Conservation (phyloP, 2,888 invertebrate genomes). For the Panzeria rudis region DNA sequence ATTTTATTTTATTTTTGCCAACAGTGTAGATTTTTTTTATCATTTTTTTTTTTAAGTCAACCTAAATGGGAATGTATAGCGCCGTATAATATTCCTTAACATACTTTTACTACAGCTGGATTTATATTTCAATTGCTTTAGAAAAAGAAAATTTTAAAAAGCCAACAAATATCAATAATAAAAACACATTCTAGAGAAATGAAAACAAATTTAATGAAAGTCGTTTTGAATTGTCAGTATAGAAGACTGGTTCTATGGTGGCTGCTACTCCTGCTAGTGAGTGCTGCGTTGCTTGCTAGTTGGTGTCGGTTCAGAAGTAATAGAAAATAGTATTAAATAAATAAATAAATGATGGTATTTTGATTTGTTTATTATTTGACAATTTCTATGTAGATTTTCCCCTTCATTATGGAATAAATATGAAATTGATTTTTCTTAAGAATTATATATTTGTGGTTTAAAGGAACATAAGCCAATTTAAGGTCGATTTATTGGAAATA, state of each 20-base stretch:
- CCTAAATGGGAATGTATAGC: slow-evolving; percentile 6
- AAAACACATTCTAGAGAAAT: slow-evolving; percentile 43
- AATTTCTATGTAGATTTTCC: slow-evolving; percentile 61
- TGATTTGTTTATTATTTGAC: slow-evolving; percentile 67
- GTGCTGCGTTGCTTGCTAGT: too few species aligned
- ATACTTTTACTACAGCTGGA: neutral
- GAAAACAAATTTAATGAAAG: slow-evolving; percentile 62
- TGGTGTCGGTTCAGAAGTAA: slow-evolving; percentile 3
- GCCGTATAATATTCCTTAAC: neutral
- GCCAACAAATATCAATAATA: slow-evolving; percentile 3
- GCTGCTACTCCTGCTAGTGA: too few species aligned
- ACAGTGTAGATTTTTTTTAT: slow-evolving; percentile 1
- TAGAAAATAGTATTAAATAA: slow-evolving; percentile 41
- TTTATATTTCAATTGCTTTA: slow-evolving; percentile 35
- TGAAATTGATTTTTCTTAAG: too few species aligned
- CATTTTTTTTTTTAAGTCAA: slow-evolving; percentile 5
- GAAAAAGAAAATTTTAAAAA: neutral
- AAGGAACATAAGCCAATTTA: too few species aligned
- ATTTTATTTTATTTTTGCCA: slow-evolving; percentile 10
- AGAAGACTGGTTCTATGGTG: neutral
- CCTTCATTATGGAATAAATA: neutral
- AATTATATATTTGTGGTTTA: too few species aligned
- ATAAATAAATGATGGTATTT: slow-evolving; percentile 57
- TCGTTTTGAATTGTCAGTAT: slow-evolving; percentile 49
- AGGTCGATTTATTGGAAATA: too few species aligned